These are phyloP conservation scores for Hestina assimilis DNA, from an alignment of 1,140 invertebrate genomes.

Conservation along the genomic window DNA sequence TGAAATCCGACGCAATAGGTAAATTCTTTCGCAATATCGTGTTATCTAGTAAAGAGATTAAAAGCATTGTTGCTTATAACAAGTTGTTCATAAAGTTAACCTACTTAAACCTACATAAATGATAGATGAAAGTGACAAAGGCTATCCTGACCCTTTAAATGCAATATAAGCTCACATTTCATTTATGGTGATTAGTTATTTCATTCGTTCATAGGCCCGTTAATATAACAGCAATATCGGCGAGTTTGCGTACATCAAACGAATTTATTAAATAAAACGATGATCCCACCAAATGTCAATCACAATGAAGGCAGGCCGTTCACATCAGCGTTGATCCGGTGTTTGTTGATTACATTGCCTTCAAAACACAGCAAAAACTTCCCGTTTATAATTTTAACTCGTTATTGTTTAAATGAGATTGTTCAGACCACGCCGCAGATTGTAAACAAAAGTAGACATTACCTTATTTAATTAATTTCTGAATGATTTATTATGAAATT, in stretches of 20 bases:
- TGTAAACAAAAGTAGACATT: constrained; percentile 40
- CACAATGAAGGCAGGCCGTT: constrained; percentile 37
- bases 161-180: too few species aligned
- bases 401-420: constrained; percentile 43
- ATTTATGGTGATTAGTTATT: neutral
- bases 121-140: too few species aligned
- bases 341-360: constrained; percentile 56
- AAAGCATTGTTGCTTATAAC: too few species aligned
- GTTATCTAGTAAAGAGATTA: too few species aligned
- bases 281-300: constrained; percentile 45
- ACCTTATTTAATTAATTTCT: constrained; percentile 48
- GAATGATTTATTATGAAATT: constrained; percentile 46
- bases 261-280: constrained; percentile 50
- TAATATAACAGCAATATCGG: neutral
- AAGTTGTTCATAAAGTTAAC: too few species aligned
- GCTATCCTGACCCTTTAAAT: too few species aligned
- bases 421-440: constrained; percentile 32
- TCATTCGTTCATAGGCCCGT: neutral
- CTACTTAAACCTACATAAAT: too few species aligned
- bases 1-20: too few species aligned
- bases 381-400: constrained; percentile 40
- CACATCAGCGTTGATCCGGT: constrained; percentile 14
- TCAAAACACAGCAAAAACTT: constrained; percentile 45
- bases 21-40: too few species aligned
- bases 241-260: constrained; percentile 29